Evolutionary conservation across 2,797 vertebrate species (phyloP).

Genomic region (Psittacula derbiana): DNA sequence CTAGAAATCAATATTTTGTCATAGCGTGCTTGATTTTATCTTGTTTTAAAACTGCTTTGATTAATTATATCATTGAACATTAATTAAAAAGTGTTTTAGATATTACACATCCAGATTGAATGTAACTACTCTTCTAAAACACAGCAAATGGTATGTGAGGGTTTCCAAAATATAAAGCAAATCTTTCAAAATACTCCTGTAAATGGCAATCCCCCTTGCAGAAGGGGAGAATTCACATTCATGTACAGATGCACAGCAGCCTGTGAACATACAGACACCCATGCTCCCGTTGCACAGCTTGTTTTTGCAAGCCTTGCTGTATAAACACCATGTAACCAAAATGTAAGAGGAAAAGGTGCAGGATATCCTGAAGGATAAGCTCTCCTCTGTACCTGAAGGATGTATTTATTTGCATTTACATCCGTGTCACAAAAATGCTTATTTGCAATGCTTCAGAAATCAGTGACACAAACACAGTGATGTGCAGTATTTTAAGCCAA

Average conservation of each 20-base stretch:
- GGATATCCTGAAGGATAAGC: neutral
- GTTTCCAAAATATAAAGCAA: neutral
- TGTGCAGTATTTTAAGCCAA: neutral
- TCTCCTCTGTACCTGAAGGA: neutral
- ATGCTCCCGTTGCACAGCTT: neutral
- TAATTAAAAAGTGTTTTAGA: neutral
- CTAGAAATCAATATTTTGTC: neutral
- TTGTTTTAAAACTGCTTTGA: neutral
- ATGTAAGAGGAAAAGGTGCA: neutral
- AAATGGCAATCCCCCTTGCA: neutral
- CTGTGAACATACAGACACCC: fast-evolving
- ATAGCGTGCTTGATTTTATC: neutral
- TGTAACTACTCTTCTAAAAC: neutral
- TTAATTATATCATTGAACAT: neutral
- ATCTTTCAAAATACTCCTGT: neutral
- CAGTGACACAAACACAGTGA: neutral
- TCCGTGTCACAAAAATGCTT: neutral
- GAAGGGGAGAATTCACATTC: neutral
- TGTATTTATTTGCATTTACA: neutral
- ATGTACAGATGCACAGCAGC: neutral
- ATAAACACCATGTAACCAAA: neutral
- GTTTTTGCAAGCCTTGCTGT: neutral
- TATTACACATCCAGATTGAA: neutral
- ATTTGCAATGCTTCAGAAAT: neutral
- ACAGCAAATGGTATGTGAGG: fast-evolving